Percentiles rank a stretch among this genome's conserved stretches.
These are phyloP conservation scores for Platycheirus rosarum DNA, from an alignment of 2,888 invertebrate genomes.

Conservation along the genomic window DNA sequence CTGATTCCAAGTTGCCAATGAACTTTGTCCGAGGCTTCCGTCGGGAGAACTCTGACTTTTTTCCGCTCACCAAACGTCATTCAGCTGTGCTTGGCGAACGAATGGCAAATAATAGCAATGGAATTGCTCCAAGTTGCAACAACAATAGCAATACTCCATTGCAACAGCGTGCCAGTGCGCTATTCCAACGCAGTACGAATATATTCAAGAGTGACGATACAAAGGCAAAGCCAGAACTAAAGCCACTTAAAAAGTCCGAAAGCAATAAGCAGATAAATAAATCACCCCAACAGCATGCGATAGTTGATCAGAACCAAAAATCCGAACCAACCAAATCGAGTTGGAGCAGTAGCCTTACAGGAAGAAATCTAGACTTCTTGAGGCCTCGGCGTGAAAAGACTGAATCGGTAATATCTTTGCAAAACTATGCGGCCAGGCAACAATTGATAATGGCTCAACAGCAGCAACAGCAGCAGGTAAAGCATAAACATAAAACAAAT, in stretches of 20 bases:
- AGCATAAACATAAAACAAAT: constrained; percentile 75
- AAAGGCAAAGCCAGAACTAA: constrained; percentile 86
- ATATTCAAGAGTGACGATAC: constrained; percentile 78
- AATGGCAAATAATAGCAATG: constrained; percentile 75
- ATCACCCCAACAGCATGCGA: constrained; percentile 44
- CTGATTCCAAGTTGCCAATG: constrained; percentile 88
- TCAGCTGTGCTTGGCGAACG: constrained; percentile 87
- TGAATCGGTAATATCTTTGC: constrained; percentile 92
- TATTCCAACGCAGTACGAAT: constrained; percentile 87
- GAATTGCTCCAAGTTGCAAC: constrained; percentile 58
- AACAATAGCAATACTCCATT: constrained; percentile 80
- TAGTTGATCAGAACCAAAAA: constrained; percentile 59
- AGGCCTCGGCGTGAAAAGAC: constrained; percentile 93
- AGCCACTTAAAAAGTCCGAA: constrained; percentile 86
- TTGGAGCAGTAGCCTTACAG: constrained; percentile 81
- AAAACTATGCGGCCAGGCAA: constrained; percentile 84
- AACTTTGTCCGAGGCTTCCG: constrained; percentile 91
- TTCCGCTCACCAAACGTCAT: constrained; percentile 89
- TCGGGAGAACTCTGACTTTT: constrained; percentile 92
- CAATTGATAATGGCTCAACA: constrained; percentile 81
- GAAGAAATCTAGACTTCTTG: constrained; percentile 83
- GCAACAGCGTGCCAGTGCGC: constrained; percentile 87
- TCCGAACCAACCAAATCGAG: constrained; percentile 78
- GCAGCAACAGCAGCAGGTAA: constrained; percentile 80
- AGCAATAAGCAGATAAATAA: constrained; percentile 78